phyloP scores from a whole-genome alignment of 2,888 invertebrate genomes.

The Amphipyra berbera region DNA sequence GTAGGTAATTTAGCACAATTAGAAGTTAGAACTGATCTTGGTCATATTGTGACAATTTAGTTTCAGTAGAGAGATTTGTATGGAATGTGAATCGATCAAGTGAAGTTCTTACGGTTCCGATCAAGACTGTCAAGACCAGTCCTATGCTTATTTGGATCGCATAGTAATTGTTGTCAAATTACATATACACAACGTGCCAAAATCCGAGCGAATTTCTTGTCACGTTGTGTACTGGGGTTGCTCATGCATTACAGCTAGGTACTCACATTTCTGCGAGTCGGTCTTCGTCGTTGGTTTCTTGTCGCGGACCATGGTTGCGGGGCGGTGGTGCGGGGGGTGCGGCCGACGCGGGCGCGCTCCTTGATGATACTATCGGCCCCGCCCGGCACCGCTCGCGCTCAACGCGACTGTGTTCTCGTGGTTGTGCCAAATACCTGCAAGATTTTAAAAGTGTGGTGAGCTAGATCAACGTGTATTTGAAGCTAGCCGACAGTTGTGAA shows the following conservation, averaged over 20 bases:
- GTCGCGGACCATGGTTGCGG: slow-evolving; percentile 85
- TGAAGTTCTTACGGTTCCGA: no score
- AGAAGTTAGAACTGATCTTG: no score
- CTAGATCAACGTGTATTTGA: slow-evolving; percentile 4
- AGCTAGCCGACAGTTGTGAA: slow-evolving; percentile 2
- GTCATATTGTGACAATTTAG: no score
- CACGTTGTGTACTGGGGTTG: no score
- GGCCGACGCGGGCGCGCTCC: slow-evolving; percentile 78
- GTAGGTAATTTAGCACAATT: no score
- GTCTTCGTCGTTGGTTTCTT: slow-evolving; percentile 86
- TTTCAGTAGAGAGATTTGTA: no score
- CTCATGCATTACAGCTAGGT: slow-evolving; percentile 11
- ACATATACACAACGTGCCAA: no score
- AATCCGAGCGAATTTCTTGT: no score
- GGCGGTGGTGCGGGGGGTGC: slow-evolving; percentile 68
- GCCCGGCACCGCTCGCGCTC: slow-evolving; percentile 76
- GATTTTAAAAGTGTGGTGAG: neutral
- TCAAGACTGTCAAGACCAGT: no score
- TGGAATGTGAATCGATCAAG: no score
- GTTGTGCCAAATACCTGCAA: slow-evolving; percentile 86
- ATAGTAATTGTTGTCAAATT: no score
- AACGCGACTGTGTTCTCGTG: slow-evolving; percentile 84
- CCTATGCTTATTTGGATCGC: no score
- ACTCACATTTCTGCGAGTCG: slow-evolving; percentile 88
- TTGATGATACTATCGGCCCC: slow-evolving; percentile 86